phyloP scores from a whole-genome alignment of 2,888 invertebrate species.

The Nymphalis urticae region DNA sequence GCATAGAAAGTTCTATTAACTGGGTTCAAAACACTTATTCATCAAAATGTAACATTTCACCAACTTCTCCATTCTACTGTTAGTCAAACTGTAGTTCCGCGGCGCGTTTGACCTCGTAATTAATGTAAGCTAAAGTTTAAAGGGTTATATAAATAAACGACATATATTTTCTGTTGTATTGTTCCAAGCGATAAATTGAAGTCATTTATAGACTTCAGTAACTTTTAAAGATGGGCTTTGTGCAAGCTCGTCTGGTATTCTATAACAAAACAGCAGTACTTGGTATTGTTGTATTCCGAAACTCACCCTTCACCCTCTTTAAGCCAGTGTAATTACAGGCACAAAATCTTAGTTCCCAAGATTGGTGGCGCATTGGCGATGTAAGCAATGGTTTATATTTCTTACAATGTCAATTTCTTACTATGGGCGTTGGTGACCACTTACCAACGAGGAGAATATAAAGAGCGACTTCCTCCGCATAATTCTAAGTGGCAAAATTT shows the following conservation, averaged over 20 bases:
- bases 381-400: too few relatives aligned
- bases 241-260: background rate
- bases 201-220: background rate
- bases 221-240: background rate
- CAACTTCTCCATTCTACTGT: constrained; percentile 23
- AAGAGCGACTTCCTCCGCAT: too few relatives aligned
- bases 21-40: constrained; percentile 24
- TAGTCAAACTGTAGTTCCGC: constrained; percentile 23
- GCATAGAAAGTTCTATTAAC: constrained; percentile 26
- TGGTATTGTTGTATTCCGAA: too few relatives aligned
- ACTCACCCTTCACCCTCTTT: too few relatives aligned
- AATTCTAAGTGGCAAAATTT: too few relatives aligned
- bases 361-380: too few relatives aligned
- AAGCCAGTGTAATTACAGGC: too few relatives aligned
- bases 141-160: constrained; percentile 32
- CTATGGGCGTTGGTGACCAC: too few relatives aligned
- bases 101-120: constrained; percentile 33
- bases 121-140: constrained; percentile 33
- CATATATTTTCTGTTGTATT: constrained; percentile 19
- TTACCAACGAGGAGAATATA: too few relatives aligned
- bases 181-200: constrained; percentile 12
- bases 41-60: constrained; percentile 32
- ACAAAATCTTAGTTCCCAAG: too few relatives aligned
- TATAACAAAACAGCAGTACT: too few relatives aligned
- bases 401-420: too few relatives aligned